Evolutionary conservation across 2,113 vertebrate genomes (phyloP).

Genomic region (Drymodes brunneopygia): DNA sequence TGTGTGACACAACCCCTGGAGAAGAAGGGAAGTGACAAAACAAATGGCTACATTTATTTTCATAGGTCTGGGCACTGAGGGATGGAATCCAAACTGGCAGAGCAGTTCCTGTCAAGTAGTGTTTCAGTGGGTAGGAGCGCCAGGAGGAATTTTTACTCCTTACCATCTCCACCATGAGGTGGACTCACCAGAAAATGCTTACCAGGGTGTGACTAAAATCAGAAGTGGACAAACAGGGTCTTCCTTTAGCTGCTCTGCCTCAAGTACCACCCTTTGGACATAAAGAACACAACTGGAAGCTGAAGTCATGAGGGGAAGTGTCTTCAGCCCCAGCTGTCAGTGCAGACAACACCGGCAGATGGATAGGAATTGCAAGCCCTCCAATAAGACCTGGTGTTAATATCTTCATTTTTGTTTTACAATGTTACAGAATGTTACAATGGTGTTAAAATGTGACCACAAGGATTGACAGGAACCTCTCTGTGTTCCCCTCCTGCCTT

Average conservation of each 20-base stretch:
- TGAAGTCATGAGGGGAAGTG: background rate
- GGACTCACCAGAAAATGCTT: background rate
- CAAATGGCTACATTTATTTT: background rate
- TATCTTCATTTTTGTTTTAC: background rate
- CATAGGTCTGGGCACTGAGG: background rate
- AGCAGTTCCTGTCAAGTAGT: background rate
- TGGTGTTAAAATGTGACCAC: background rate
- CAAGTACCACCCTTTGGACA: background rate
- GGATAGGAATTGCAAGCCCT: background rate
- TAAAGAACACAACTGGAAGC: accelerated
- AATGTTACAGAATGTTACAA: background rate
- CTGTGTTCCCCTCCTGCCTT: background rate
- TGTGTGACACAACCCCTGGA: background rate
- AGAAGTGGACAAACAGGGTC: background rate
- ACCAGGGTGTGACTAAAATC: background rate
- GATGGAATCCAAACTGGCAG: background rate
- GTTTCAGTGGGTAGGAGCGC: accelerated
- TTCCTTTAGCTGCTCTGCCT: background rate
- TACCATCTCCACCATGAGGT: background rate
- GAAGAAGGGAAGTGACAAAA: background rate
- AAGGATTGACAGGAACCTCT: background rate
- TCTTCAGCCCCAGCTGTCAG: background rate
- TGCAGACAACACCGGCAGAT: background rate
- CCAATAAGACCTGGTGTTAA: background rate
- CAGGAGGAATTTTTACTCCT: background rate